Evolutionary conservation across 2,113 vertebrate species (phyloP).

Genomic region (Pollachius pollachius): DNA sequence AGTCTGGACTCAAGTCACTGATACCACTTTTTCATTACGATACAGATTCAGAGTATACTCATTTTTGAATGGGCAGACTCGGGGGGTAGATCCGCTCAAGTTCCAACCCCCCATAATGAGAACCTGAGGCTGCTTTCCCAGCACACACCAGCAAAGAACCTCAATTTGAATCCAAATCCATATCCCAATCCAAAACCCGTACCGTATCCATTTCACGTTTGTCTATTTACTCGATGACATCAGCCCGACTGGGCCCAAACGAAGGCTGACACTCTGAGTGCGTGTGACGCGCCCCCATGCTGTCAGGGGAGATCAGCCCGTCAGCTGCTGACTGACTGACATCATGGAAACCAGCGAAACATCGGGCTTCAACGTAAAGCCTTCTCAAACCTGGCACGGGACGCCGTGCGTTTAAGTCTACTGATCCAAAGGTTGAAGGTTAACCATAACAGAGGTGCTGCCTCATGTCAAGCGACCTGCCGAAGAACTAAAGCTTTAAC

Average conservation of each 20-base stretch:
- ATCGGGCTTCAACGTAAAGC: conserved; percentile 31
- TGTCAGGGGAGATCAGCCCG: conserved; percentile 34
- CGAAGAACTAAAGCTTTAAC: too few relatives aligned
- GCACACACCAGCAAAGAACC: not conserved
- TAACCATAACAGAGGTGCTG: too few relatives aligned
- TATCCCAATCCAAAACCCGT: conserved; percentile 21
- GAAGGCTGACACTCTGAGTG: conserved; percentile 31
- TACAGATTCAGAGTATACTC: too few relatives aligned
- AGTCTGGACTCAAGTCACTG: too few relatives aligned
- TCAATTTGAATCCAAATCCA: not conserved
- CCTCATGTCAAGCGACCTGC: too few relatives aligned
- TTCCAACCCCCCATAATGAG: too few relatives aligned
- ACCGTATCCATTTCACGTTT: conserved; percentile 3
- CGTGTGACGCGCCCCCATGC: conserved; percentile 36
- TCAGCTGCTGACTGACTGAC: conserved; percentile 27
- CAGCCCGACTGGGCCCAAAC: conserved; percentile 22
- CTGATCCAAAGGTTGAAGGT: too few relatives aligned
- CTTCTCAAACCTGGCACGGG: conserved; percentile 10
- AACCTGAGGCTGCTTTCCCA: too few relatives aligned
- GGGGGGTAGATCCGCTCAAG: too few relatives aligned
- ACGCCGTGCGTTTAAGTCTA: too few relatives aligned
- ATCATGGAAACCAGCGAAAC: conserved; percentile 48
- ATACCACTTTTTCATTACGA: too few relatives aligned
- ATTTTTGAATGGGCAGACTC: too few relatives aligned
- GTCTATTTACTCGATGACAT: conserved; percentile 34